Evolutionary conservation across 2,888 invertebrate genomes (phyloP).

Genomic region (Strigamia maritima): DNA sequence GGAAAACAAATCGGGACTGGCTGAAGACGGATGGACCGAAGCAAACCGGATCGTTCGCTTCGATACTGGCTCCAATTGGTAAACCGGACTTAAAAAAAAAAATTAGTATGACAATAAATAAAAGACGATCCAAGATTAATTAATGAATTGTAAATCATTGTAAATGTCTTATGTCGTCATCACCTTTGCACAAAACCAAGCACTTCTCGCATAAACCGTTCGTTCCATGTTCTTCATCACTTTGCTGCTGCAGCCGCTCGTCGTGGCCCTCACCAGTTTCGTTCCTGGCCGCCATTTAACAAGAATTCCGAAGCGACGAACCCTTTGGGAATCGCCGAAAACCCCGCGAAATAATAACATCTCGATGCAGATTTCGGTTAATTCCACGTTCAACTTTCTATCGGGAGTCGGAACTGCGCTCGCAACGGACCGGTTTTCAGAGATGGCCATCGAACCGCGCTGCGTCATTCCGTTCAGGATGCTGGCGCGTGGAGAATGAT

Average conservation of each 20-base stretch:
- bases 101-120: too few relatives aligned
- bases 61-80: too few relatives aligned
- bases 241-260: constrained; percentile 83
- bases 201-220: constrained; percentile 88
- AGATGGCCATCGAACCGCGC: not conserved
- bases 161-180: not conserved
- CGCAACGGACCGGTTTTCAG: not conserved
- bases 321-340: constrained; percentile 73
- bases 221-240: constrained; percentile 73
- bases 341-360: constrained; percentile 76
- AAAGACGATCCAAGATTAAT: too few relatives aligned
- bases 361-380: constrained; percentile 91
- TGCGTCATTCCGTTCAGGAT: constrained; percentile 26
- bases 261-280: constrained; percentile 86
- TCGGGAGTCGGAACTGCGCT: constrained; percentile 46
- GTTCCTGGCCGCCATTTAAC: constrained; percentile 72
- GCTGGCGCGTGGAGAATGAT: not conserved
- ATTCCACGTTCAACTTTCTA: constrained; percentile 68
- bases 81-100: too few relatives aligned
- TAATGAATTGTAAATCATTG: not conserved
- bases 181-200: constrained; percentile 58
- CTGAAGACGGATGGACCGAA: constrained; percentile 84
- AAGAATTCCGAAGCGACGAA: constrained; percentile 79
- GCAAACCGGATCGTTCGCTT: too few relatives aligned
- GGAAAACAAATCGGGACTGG: constrained; percentile 74